phyloP scores from a whole-genome alignment of 64 coral and sea anemone genomes.

The Pocillopora verrucosa region DNA sequence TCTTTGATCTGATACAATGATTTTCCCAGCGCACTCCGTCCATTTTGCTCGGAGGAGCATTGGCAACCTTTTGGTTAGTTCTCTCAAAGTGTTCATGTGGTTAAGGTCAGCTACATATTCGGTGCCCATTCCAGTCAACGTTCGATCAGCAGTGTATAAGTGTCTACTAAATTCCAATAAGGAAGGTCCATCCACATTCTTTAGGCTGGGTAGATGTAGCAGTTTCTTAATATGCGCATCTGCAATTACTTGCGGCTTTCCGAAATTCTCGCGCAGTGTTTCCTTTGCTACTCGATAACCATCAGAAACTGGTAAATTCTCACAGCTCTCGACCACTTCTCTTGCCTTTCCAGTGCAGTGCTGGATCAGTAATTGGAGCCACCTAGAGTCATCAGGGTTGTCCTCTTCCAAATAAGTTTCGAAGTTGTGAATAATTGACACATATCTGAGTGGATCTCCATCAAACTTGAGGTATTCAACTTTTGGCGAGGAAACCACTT shows the following conservation, averaged over 20 bases:
- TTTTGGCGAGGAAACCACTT: neutral
- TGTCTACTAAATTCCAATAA: constrained; percentile 46
- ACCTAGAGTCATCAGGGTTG: neutral
- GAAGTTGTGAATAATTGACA: constrained; percentile 11
- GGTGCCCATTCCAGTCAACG: constrained; percentile 44
- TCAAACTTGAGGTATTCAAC: neutral
- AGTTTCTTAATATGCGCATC: constrained; percentile 38
- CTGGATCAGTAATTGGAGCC: constrained; percentile 4
- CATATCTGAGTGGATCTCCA: constrained; percentile 5
- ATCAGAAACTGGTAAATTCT: constrained; percentile 44
- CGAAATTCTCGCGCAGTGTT: constrained; percentile 64
- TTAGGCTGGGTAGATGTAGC: constrained; percentile 24
- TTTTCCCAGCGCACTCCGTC: constrained; percentile 71
- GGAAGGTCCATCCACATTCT: constrained; percentile 35
- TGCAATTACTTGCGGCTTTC: constrained; percentile 59
- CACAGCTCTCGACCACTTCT: constrained; percentile 22
- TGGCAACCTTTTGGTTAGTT: constrained; percentile 60
- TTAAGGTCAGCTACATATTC: constrained; percentile 62
- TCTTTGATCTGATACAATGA: constrained; percentile 25
- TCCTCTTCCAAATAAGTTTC: constrained; percentile 15
- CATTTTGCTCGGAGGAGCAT: constrained; percentile 58
- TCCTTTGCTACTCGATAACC: constrained; percentile 51
- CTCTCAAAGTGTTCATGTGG: constrained; percentile 57
- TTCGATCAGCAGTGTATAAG: neutral
- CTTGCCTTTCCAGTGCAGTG: neutral